Conservation (phyloP, 2,797 vertebrate species). For the Strix occidentalis region DNA sequence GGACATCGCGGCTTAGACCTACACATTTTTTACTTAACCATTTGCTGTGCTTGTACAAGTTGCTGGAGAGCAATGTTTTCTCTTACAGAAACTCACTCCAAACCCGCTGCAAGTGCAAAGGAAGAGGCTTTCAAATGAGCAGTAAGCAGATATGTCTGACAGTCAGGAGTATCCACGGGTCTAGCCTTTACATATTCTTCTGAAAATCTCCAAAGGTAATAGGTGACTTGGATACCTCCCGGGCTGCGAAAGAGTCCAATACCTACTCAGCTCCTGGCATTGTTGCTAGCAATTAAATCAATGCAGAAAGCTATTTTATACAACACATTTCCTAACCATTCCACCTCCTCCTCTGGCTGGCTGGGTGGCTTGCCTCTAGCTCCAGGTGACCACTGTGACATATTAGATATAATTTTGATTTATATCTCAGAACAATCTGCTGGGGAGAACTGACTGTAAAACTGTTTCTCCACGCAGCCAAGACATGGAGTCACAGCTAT, state of each 20-base stretch:
- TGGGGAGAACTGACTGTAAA: neutral
- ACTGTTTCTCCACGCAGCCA: neutral
- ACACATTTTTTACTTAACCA: accelerated
- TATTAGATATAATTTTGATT: neutral
- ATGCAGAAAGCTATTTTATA: accelerated
- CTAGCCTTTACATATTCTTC: neutral
- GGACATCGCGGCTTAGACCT: neutral
- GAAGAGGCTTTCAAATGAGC: neutral
- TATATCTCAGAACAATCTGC: neutral
- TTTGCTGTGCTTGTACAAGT: neutral
- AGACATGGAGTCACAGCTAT: neutral
- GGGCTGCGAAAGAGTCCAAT: neutral
- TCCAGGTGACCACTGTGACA: neutral
- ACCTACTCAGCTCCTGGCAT: neutral
- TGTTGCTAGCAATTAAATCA: neutral
- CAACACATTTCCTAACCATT: accelerated
- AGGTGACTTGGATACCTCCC: neutral
- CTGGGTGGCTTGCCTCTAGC: neutral
- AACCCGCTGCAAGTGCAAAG: neutral
- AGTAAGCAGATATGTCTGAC: neutral
- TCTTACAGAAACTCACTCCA: neutral
- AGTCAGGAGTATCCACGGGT: neutral
- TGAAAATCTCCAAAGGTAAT: neutral
- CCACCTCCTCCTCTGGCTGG: neutral
- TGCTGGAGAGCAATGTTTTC: neutral